Percentiles rank a stretch among this genome's conserved stretches.
Evolutionary conservation across 2,797 vertebrate genomes (phyloP).

Genomic region (Cephalopachus bancanus): DNA sequence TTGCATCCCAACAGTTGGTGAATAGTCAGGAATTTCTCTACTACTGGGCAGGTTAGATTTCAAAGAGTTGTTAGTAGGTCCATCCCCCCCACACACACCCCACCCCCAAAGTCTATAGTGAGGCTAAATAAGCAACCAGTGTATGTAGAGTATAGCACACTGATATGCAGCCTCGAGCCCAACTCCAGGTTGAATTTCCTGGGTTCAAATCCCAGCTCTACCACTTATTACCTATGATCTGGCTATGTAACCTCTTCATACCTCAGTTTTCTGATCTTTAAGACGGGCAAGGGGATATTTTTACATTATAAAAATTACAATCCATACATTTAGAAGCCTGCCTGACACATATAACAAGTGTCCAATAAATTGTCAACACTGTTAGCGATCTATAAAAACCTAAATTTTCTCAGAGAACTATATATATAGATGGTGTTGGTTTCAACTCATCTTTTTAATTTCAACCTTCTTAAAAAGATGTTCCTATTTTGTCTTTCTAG

Average conservation of each 20-base stretch:
- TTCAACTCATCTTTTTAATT: background rate
- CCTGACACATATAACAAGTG: background rate
- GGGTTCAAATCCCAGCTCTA: background rate
- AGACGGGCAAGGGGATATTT: background rate
- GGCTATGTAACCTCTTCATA: background rate
- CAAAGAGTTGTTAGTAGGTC: background rate
- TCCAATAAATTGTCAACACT: background rate
- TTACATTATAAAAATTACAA: background rate
- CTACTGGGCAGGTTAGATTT: background rate
- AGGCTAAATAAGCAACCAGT: background rate
- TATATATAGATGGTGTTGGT: background rate
- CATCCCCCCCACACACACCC: background rate
- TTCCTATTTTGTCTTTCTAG: background rate
- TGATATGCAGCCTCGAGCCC: background rate
- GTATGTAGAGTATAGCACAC: too few relatives aligned
- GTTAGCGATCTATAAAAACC: background rate
- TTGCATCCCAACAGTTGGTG: background rate
- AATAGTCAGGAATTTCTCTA: background rate
- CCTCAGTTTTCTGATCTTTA: slow-evolving; percentile 31
- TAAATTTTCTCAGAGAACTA: background rate
- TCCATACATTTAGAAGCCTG: background rate
- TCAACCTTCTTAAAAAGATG: background rate
- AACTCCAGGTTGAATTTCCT: background rate
- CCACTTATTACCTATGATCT: background rate
- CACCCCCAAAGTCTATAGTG: background rate